Evolutionary conservation across 2,888 invertebrate genomes (phyloP), one percentile per base, ranked within the genome.

Genomic region (Cistogaster globosa): DNA sequence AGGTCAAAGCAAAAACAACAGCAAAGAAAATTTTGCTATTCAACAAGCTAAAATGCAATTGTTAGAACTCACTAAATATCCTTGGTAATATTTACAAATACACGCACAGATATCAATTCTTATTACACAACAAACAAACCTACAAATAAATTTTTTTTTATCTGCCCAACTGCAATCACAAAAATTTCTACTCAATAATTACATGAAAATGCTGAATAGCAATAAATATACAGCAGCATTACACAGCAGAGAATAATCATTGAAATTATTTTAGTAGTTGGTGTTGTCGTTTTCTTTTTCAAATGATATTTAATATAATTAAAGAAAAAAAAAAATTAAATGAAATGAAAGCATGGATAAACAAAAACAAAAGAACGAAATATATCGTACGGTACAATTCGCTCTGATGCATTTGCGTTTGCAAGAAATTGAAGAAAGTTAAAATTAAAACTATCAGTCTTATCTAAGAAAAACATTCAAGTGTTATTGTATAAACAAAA

Each of bases 41-140:
- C 68, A 76, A 82, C 80, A 74, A 80, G 74, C 80, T 60, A 42
- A 60, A 80, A 51, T 60, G 18, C 42, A 63, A 79, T 79, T 78
- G 38, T 45, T 11, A 68, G 26, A 68, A 77, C 38, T 68, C 51
- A 76, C 67, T 71, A 53, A 67, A 72, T 71, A 71, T 84, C 76
- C 84, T 67, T 76, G 67, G 53, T 6, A 45, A 62, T 48, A 74
- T 63, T 69, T 18, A 45, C 18, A 78, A 38, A 62, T n/a, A 55
- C n/a, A 18, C n/a, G 26, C 42, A 48, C 9, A 36, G 14, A 42
- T 12, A 32, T 42, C 14, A 42, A 14, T 14, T 42, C 7, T 32
- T 8, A 6, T n/a, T 32, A 7, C 32, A 32, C 32, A 32, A 32
- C 32, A 68, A 22, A 60, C 26, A 36, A 9, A 62, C 16, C 58